Conservation (phyloP, 2,113 vertebrate species). For the Gymnogyps californianus region DNA sequence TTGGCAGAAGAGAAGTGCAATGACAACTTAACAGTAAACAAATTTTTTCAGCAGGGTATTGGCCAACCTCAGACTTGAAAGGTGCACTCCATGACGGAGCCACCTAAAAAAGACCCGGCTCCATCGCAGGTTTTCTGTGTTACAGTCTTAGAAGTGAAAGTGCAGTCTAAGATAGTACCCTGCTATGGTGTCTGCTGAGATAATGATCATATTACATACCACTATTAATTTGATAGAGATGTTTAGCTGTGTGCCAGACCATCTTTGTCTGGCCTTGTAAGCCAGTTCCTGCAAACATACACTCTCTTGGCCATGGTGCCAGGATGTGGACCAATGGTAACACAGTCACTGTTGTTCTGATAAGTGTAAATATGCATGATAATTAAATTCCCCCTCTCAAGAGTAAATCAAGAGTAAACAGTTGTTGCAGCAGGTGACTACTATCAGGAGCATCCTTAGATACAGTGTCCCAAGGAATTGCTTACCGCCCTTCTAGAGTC, state of each 20-base stretch:
- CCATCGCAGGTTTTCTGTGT: background rate
- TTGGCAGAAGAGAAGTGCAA: background rate
- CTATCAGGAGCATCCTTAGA: background rate
- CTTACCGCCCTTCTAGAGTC: background rate
- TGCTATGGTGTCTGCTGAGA: background rate
- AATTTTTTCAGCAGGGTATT: background rate
- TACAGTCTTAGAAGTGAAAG: background rate
- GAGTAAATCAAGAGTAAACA: background rate
- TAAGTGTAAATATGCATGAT: background rate
- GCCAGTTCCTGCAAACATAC: background rate
- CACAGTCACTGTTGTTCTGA: background rate
- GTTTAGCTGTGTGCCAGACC: background rate
- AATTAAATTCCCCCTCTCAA: background rate
- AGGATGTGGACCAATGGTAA: background rate
- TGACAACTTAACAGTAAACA: background rate
- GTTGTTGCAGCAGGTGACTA: background rate
- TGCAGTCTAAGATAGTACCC: background rate
- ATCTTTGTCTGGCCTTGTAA: background rate
- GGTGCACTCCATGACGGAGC: background rate
- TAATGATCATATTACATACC: background rate
- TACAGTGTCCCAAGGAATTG: background rate
- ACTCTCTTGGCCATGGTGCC: background rate
- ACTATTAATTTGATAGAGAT: background rate
- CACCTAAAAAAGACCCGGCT: background rate
- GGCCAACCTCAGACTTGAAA: background rate